These are phyloP conservation scores for Platichthys stellatus DNA, from an alignment of 2,113 vertebrate genomes.

Conservation along the genomic window DNA sequence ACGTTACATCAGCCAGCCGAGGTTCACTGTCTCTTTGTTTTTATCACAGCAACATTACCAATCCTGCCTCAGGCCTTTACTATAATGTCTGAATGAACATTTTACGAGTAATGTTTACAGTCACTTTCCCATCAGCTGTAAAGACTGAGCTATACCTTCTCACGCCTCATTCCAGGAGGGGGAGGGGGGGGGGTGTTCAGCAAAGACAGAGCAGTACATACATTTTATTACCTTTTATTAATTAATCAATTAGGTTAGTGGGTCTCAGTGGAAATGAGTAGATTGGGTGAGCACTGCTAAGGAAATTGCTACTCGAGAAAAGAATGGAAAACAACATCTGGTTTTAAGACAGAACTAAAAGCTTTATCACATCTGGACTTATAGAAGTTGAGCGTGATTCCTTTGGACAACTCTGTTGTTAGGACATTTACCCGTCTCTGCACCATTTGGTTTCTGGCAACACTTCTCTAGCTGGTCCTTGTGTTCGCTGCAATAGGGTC, in stretches of 20 bases:
- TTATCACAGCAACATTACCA: constrained; percentile 12
- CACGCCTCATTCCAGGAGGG: neutral
- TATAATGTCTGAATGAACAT: constrained; percentile 15
- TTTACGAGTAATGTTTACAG: constrained; percentile 14
- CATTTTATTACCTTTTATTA: neutral
- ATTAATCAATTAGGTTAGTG: constrained; percentile 7
- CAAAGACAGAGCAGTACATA: neutral
- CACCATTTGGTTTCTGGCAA: constrained; percentile 53
- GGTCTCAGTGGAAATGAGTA: neutral
- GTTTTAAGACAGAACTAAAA: constrained; percentile 22
- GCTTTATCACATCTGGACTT: constrained; percentile 51
- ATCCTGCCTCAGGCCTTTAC: constrained; percentile 37
- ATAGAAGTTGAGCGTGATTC: constrained; percentile 64
- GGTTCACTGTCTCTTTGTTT: constrained; percentile 20
- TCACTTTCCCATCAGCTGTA: constrained; percentile 18
- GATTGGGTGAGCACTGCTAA: neutral
- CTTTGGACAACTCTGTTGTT: constrained; percentile 42
- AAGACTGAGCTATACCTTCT: constrained; percentile 1
- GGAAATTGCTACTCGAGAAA: neutral
- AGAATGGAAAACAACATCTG: constrained; percentile 30
- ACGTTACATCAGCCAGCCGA: constrained; percentile 9
- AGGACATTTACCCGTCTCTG: constrained; percentile 36
- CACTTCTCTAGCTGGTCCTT: constrained; percentile 3
- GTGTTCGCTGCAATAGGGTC: too few relatives aligned
- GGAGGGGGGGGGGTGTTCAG: neutral